These are phyloP conservation scores for Procambarus virginalis DNA, from an alignment of 1,140 invertebrate genomes.

Conservation along the genomic window DNA sequence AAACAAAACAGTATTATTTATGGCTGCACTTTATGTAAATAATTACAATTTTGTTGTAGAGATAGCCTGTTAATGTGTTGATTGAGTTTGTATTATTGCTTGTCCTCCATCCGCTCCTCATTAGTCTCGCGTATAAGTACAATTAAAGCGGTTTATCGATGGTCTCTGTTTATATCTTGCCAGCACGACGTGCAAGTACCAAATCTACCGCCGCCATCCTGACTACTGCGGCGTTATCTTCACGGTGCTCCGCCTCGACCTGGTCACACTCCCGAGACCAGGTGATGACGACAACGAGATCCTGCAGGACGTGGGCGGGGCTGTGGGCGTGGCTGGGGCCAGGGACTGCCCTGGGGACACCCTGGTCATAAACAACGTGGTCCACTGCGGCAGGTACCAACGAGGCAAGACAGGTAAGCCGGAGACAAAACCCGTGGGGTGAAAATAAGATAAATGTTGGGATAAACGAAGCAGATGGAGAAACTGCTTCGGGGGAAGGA, in stretches of 20 bases:
- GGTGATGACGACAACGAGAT: neutral
- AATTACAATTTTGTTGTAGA: too few relatives aligned
- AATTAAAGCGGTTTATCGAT: too few relatives aligned
- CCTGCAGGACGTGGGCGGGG: neutral
- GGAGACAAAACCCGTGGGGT: too few relatives aligned
- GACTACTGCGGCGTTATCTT: conserved; percentile 51
- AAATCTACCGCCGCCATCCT: conserved; percentile 42
- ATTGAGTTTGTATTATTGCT: too few relatives aligned
- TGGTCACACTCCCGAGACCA: neutral
- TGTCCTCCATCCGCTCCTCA: too few relatives aligned
- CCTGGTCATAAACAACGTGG: conserved; percentile 23
- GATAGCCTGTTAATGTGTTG: too few relatives aligned
- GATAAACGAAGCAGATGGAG: too few relatives aligned
- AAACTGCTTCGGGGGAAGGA: neutral
- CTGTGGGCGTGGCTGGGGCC: neutral
- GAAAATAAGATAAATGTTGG: too few relatives aligned
- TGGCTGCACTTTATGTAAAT: too few relatives aligned
- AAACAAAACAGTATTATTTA: too few relatives aligned
- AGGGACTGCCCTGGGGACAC: conserved; percentile 19
- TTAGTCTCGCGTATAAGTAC: too few relatives aligned
- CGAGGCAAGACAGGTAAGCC: conserved; percentile 43
- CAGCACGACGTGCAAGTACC: conserved; percentile 48
- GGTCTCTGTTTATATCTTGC: neutral
- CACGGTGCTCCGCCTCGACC: conserved; percentile 48
- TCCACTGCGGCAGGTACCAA: conserved; percentile 45